phyloP scores from a whole-genome alignment of 1,140 invertebrate species.

The Heliconius eleuchia region DNA sequence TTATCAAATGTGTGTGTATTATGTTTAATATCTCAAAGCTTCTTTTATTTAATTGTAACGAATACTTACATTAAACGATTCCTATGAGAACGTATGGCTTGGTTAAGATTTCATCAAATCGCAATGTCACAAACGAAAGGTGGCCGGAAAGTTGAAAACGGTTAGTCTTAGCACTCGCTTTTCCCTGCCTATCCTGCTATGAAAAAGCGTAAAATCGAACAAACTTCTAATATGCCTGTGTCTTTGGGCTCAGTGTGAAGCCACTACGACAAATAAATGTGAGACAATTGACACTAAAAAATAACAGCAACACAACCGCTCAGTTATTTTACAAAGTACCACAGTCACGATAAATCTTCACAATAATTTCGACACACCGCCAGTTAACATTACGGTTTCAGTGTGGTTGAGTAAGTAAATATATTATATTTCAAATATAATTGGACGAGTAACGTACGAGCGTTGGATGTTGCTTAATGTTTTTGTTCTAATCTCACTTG shows the following conservation, averaged over 20 bases:
- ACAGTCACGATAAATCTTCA: neutral
- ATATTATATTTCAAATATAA: constrained; percentile 2
- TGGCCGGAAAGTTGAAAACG: too few species aligned
- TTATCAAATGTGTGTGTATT: too few species aligned
- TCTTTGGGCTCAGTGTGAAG: too few species aligned
- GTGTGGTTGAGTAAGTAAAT: constrained; percentile 10
- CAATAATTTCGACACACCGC: neutral
- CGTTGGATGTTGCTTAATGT: neutral
- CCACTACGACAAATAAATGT: too few species aligned
- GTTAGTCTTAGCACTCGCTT: too few species aligned
- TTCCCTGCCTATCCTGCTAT: too few species aligned
- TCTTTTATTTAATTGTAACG: neutral
- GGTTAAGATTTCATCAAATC: too few species aligned
- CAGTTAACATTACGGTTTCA: constrained; percentile 6
- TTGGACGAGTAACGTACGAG: neutral
- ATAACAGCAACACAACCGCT: neutral
- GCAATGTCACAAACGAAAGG: too few species aligned
- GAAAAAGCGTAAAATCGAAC: too few species aligned
- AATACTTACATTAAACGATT: neutral
- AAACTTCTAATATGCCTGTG: too few species aligned
- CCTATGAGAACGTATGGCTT: too few species aligned
- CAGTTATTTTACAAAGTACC: neutral
- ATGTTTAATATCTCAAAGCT: neutral
- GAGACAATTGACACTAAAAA: too few species aligned
- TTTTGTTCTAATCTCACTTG: neutral